Percentiles rank a stretch among this genome's conserved stretches.
Conservation (phyloP, 2,888 invertebrate genomes). For the Cheiracanthium punctorium region DNA sequence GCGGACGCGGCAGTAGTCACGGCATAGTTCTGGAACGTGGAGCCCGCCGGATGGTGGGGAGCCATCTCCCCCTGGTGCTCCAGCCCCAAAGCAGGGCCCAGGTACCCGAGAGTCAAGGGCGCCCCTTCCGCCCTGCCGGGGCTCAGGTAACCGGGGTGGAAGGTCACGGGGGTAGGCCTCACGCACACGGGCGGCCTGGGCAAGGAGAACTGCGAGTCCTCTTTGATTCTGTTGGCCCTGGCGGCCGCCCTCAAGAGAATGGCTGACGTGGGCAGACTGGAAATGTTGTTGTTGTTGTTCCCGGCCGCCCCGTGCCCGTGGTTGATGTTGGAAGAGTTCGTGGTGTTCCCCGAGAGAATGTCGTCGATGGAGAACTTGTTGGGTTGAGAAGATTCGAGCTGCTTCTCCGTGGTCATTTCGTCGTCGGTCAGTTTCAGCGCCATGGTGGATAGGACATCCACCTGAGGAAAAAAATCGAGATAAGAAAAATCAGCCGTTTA, state of each 20-base stretch:
- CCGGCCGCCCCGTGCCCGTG: neutral
- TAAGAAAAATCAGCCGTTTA: neutral
- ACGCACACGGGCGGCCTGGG: constrained; percentile 54
- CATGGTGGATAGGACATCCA: constrained; percentile 26
- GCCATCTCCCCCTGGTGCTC: constrained; percentile 32
- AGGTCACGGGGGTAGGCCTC: constrained; percentile 56
- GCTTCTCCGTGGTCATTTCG: constrained; percentile 46
- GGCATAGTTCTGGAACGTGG: constrained; percentile 48
- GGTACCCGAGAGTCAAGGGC: constrained; percentile 47
- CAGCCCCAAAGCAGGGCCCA: constrained; percentile 51
- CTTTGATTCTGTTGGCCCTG: constrained; percentile 47
- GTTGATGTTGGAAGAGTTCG: neutral
- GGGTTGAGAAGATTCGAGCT: constrained; percentile 34
- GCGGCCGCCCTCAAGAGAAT: constrained; percentile 56
- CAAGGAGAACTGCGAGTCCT: neutral
- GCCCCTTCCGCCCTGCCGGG: constrained; percentile 28
- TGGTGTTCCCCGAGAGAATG: constrained; percentile 48
- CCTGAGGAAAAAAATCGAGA: no score
- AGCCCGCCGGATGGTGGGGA: constrained; percentile 41
- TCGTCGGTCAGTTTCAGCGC: constrained; percentile 56
- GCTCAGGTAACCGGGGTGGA: constrained; percentile 49
- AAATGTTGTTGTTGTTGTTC: constrained; percentile 8
- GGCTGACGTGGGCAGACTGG: constrained; percentile 50
- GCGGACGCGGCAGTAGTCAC: constrained; percentile 51
- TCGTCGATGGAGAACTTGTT: constrained; percentile 69